Evolutionary conservation across 1,140 invertebrate species (phyloP), one percentile per base, ranked within the genome.

Genomic region (Rhynchophorus ferrugineus): DNA sequence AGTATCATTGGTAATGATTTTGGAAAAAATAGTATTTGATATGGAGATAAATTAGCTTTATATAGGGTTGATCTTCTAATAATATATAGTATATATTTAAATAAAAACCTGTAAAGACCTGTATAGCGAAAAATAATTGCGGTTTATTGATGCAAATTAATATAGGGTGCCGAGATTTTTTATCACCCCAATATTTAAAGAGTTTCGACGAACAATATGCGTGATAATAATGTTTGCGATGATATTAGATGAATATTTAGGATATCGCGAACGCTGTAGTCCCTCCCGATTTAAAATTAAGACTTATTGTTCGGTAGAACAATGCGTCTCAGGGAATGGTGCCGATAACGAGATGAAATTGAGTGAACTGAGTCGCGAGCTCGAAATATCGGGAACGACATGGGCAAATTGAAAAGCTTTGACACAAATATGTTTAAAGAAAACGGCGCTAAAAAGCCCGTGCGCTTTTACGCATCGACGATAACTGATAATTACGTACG

Each of bases 401-500:
- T 55, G 47, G 9, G 43, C 35, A 49, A 58, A 58, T 46, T 58
- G 48, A 55, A 55, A 58, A 58, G 57, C 53, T 58, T 58, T 58
- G 57, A 55, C 52, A 66, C 55, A 52, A 58, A 58, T 58, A 58
- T 55, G 49, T 55, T 58, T 58, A 58, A 58, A 65, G 63, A 64
- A 65, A 61, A 60, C 52, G 62, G 62, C 56, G 59, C 59, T 63
- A 67, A 67, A 66, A 65, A 64, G 60, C 57, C 52, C 44, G 61
- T 56, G 57, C 58, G 60, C 61, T 61, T 64, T 67, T 59, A 65
- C 62, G 59, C 55, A 54, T 59, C 49, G 59, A 37, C 51, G 64
- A 60, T 68, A 67, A 67, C 66, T 65, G 66, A 67, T 68, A 68
- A 68, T 67, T 68, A 68, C 63, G 64, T 66, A 57, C 65, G 65